Base-by-base conservation (phyloP, 2,888 invertebrate species). In the Alsophila aescularia region DNA sequence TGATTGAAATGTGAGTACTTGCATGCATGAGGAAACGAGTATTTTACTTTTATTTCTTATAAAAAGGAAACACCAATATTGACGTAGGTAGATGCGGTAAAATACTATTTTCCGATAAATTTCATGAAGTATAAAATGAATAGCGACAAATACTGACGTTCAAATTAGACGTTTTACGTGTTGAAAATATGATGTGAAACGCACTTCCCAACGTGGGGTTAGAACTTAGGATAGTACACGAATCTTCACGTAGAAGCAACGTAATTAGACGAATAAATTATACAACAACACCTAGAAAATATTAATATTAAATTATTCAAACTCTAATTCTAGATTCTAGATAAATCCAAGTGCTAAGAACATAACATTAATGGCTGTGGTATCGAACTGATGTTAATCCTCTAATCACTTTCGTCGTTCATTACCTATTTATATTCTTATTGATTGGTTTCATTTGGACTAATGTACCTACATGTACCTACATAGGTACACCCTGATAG, bases 291-390 rank as follows among this genome's bases (percentile, higher is more conserved):
- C 50, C 40, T 69, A 65, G 69, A 62, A 70, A 73, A 68, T 76
- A 70, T 72, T 73, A 69, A 72, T 76, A 65, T 70, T 72, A 66
- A 75, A 66, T 73, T 77, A 81, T 75, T 77, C 70, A 72, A 79
- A 77, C 71, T 72, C 69, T 75, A 70, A 78, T 67, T 73, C 69
- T 87, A 85, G 80, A 74, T n/a, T n/a, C n/a, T 75, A 68, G 77
- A 76, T 84, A 60, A 78, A 76, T 84, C 77, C 80, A 88, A 88
- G 83, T 87, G 83, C 85, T 90, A 88, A 86, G 83, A 81, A 85
- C 83, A 85, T 75, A 77, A 48, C 79, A 78, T 83, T 85, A 86
- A 91, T 90, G 91, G 91, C 91, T 91, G 91, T 91, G 91, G 89
- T 87, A 87, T 84, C 75, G 87, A 83, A 90, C 87, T 89, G 86